Base-by-base conservation (phyloP, 2,888 invertebrate genomes). In the Seira musarum region DNA sequence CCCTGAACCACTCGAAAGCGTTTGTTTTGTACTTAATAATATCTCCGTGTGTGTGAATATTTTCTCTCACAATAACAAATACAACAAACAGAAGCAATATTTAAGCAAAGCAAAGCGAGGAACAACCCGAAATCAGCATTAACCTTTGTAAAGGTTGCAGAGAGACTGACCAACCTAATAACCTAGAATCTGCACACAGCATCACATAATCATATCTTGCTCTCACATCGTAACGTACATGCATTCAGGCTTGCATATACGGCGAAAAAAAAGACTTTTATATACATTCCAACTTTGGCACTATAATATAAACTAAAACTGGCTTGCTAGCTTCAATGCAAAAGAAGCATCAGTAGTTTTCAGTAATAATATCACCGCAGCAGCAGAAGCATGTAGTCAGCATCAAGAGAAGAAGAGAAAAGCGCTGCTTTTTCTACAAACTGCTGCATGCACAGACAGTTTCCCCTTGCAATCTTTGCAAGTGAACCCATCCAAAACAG, bases 131-230 rank as follows among this genome's bases (percentile, higher is more conserved):
- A 77, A 76, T 77, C 80, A 80, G 80, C 80, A 81, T 76, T 82
- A 84, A 84, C 84, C 84, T 82, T 84, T 79, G 78, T 66, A 84
- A 81, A 81, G 82, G 82, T 82, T 84, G 82, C 80, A 82, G 77
- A 80, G 82, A 83, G 83, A 84, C 84, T 84, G 84, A 84, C 84
- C 84, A 84, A 84, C 84, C 84, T 81, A 84, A 84, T 84, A 84
- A 84, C 84, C 84, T 82, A 84, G 82, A 84, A 84, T 83, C 82
- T 77, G 72, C 82, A 80, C 80, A 81, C 76, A 81, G 81, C 80
- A 82, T 70, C 82, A 82, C 73, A 80, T 75, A 80, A 80, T 80
- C 80, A 80, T 80, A 80, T 80, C 80, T 80, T 74, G 80, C 80
- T 80, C 80, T 80, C 80, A 74, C 80, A 80, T 80, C 80, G 80